Evolutionary conservation across 1,140 invertebrate genomes (phyloP).

Genomic region (Calliopsis andreniformis): DNA sequence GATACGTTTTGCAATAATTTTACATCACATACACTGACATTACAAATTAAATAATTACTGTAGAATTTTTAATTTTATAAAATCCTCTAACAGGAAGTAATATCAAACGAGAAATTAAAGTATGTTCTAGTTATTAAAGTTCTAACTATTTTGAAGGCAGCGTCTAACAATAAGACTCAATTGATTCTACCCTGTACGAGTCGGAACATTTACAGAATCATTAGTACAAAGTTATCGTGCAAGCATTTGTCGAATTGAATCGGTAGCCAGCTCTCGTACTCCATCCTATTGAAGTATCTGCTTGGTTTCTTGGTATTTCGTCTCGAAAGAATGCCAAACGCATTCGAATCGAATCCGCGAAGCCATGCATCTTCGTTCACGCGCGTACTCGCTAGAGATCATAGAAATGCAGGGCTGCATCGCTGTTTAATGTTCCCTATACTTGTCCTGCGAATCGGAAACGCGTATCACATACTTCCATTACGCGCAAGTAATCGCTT

Average conservation of each 20-base stretch:
- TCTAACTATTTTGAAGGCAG: too few relatives aligned
- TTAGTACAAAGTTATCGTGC: constrained; percentile 2
- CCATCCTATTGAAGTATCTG: constrained; percentile 26
- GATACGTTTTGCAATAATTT: too few relatives aligned
- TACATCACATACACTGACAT: too few relatives aligned
- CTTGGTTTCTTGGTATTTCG: constrained; percentile 52
- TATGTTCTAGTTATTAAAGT: too few relatives aligned
- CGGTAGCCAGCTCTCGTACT: constrained; percentile 35
- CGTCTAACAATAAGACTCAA: too few relatives aligned
- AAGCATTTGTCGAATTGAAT: constrained; percentile 13
- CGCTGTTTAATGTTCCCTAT: constrained; percentile 32
- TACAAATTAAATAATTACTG: too few relatives aligned
- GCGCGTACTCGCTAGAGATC: constrained; percentile 7
- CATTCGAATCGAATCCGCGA: constrained; percentile 51
- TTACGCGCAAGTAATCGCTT: not conserved
- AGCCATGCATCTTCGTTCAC: constrained; percentile 32
- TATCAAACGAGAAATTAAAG: too few relatives aligned
- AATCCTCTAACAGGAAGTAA: too few relatives aligned
- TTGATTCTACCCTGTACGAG: too few relatives aligned
- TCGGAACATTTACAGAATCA: not conserved
- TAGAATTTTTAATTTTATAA: too few relatives aligned
- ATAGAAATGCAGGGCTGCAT: constrained; percentile 17
- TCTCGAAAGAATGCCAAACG: constrained; percentile 54
- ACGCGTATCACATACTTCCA: constrained; percentile 30
- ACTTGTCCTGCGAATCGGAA: constrained; percentile 28